These are phyloP conservation scores for Seira sanloemensis DNA, from an alignment of 2,888 invertebrate species.

Conservation along the genomic window DNA sequence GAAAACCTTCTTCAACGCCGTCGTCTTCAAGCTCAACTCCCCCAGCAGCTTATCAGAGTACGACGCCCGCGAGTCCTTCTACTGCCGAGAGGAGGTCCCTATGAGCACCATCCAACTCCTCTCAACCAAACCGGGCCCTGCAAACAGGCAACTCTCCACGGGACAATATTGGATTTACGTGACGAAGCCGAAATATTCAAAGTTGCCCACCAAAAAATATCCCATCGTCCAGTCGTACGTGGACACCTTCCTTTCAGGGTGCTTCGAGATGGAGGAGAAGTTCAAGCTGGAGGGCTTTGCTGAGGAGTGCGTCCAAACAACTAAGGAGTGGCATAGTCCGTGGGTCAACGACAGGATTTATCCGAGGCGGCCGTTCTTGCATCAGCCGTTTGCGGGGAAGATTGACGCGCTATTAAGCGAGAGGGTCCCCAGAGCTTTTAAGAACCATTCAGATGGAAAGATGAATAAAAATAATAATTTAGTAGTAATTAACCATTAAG, in stretches of 20 bases:
- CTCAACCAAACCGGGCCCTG: not conserved
- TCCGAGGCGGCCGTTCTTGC: constrained; percentile 56
- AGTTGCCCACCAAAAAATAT: constrained; percentile 42
- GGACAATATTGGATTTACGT: constrained; percentile 68
- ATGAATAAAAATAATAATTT: too few species aligned
- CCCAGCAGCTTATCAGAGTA: constrained; percentile 44
- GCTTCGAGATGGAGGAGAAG: constrained; percentile 62
- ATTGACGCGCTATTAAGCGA: constrained; percentile 59
- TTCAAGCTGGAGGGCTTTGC: constrained; percentile 53
- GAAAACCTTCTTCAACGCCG: constrained; percentile 47
- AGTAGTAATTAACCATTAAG: too few species aligned
- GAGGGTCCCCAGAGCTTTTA: constrained; percentile 42
- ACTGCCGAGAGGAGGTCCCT: constrained; percentile 62
- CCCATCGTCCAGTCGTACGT: constrained; percentile 67
- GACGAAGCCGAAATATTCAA: constrained; percentile 42
- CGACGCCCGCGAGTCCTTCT: constrained; percentile 61
- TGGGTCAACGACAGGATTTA: constrained; percentile 68
- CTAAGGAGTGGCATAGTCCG: constrained; percentile 52
- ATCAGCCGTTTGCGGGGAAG: constrained; percentile 46
- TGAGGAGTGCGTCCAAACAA: constrained; percentile 57
- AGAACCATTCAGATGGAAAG: constrained; percentile 54
- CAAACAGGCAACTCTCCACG: not conserved
- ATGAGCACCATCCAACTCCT: constrained; percentile 35
- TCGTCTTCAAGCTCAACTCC: constrained; percentile 47
- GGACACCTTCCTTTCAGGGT: constrained; percentile 64